Evolutionary conservation across 2,113 vertebrate species (phyloP), one percentile per base, ranked within the genome.

Genomic region (Cepphus grylle): DNA sequence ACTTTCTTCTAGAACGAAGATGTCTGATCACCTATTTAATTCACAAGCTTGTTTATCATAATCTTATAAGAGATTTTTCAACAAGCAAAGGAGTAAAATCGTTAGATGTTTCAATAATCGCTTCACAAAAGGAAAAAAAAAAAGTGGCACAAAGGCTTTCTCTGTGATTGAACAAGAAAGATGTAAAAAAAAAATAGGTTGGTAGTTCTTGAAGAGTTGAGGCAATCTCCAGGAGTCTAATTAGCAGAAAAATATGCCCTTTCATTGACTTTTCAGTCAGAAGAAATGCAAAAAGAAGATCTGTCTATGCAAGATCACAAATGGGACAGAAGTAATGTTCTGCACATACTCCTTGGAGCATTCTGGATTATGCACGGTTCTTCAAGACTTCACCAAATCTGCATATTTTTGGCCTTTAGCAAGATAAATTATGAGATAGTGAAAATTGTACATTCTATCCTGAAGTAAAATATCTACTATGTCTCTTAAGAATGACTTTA

Each of bases 191-290:
- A 72, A 83, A 20, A 29, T 4, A 83, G 5, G 53, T 65, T 91
- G 77, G 26, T 83, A 67, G 80, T 21, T 89, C 81, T 89, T 88
- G 88, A 94, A 94, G 86, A 84, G 40, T 42, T 94, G 90, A 94
- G 61, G 73, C 83, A 97, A 80, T 96, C 93, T 96, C 91, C 66
- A 76, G 92, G 93, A 97, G 89, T 88, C 93, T 96, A 96, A 98
- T 97, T 98, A 98, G 97, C 67, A 93, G 87, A 62, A 90, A 96
- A 97, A 97, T 70, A 88, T 74, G 61, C 80, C 70, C 86, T 96
- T 97, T 95, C 90, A 90, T 88, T 95, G 96, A 93, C 91, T 97
- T 93, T 66, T 92, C 81, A 92, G 72, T 94, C 70, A 97, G 94
- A 94, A 92, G 56, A 87, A 90, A 69, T 69, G 78, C 29, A 92